Conservation (phyloP, 2,113 vertebrate genomes). For the Ammodytes dubius region DNA sequence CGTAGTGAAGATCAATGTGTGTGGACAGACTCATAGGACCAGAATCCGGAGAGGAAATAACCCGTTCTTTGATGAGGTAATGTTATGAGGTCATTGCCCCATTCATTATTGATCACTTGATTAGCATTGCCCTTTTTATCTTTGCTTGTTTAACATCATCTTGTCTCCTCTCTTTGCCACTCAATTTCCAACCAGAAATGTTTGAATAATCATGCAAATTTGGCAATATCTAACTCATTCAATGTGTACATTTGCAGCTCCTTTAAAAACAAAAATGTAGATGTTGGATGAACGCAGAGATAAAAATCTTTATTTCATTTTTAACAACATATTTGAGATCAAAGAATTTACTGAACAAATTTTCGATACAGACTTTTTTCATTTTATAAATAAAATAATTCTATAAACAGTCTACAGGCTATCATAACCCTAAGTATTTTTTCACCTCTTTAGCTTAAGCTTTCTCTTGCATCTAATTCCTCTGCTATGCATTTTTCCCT, state of each 20-base stretch:
- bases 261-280: too few relatives aligned
- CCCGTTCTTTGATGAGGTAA: slow-evolving; percentile 95
- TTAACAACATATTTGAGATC: too few relatives aligned
- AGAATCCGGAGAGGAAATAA: slow-evolving; percentile 95
- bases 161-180: slow-evolving; percentile 22
- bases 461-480: slow-evolving; percentile 28
- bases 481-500: slow-evolving; percentile 31
- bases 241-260: too few relatives aligned
- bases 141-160: slow-evolving; percentile 1
- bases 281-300: too few relatives aligned
- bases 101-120: neutral
- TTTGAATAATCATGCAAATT: too few relatives aligned
- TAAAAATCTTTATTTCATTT: too few relatives aligned
- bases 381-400: too few relatives aligned
- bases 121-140: slow-evolving; percentile 1
- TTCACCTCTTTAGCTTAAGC: neutral
- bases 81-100: neutral
- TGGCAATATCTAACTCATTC: too few relatives aligned
- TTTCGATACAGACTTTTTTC: too few relatives aligned
- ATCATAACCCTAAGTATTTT: too few relatives aligned
- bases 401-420: too few relatives aligned
- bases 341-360: too few relatives aligned
- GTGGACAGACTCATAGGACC: slow-evolving; percentile 93
- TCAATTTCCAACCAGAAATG: neutral
- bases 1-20: slow-evolving; percentile 94